Evolutionary conservation across 2,113 vertebrate species (phyloP), one percentile per base, ranked within the genome.

Genomic region (Meriones unguiculatus): DNA sequence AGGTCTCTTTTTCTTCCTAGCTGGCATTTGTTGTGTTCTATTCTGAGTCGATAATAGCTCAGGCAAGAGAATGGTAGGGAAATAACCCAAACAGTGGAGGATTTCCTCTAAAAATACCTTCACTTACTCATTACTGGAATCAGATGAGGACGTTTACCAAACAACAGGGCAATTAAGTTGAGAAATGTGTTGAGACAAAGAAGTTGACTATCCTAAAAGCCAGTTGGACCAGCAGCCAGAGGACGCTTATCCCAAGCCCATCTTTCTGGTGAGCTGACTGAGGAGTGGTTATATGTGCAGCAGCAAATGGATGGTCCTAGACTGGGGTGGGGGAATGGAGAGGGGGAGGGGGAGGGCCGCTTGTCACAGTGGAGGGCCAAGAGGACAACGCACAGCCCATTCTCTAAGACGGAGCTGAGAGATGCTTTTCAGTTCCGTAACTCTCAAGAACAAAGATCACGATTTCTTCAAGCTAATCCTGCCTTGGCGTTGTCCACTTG

Each of bases 81-180:
- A 93, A 54, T 70, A 38, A 82, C 72, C 73, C 35, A 82, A 93
- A 92, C 72, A 72, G 81, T 73, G 41, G 81, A 91, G 69, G 50
- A 24, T n/a, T 75, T 95, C 93, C 91, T 87, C 90, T 84, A 72
- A 70, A 78, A 95, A 93, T 20, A 65, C 84, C 95, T 72, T 80
- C 81, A 72, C 28, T 80, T 87, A 41, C 62, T 90, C 38, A 57
- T 62, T 50, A 73, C n/a, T 62, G 75, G 62, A 67, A 35, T 50
- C 32, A 38, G 25, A 35, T 57, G 32, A 25, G 38, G 30, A 13
- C 85, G 69, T 41, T 85, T 28, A 46, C 41, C 24, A 13, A 32
- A 75, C 54, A 85, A 50, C 30, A 50, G 38, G 54, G 28, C 80
- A 73, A 73, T 62, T 73, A n/a, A 75, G 32, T 30, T 46, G 38